phyloP scores from a whole-genome alignment of 2,113 vertebrate genomes.

The Notarius quadriscutis region DNA sequence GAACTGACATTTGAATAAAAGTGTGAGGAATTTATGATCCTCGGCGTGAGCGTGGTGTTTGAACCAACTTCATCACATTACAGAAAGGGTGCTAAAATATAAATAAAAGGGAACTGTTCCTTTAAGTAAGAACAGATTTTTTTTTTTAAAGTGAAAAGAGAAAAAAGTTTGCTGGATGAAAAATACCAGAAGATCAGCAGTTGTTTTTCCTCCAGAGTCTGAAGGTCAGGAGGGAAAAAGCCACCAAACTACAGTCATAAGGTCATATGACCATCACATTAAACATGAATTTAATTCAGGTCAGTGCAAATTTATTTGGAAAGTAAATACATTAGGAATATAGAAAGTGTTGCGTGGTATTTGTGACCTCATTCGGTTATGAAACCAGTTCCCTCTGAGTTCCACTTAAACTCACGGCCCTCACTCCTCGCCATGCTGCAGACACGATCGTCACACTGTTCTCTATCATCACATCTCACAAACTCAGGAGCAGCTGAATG shows the following conservation, averaged over 20 bases:
- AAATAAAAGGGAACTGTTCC: neutral
- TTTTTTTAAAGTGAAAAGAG: neutral
- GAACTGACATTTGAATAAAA: neutral
- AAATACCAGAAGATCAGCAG: neutral
- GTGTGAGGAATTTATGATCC: neutral
- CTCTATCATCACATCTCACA: too few relatives aligned
- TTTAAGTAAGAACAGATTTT: neutral
- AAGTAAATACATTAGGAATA: too few relatives aligned
- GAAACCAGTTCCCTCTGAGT: too few relatives aligned
- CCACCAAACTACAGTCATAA: neutral
- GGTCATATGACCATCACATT: neutral
- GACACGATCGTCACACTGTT: too few relatives aligned
- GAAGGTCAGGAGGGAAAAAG: neutral
- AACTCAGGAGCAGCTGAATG: too few relatives aligned
- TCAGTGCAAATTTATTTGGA: too few relatives aligned
- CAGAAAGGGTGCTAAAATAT: neutral
- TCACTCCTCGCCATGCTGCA: too few relatives aligned
- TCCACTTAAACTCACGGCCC: too few relatives aligned
- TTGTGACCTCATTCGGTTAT: too few relatives aligned
- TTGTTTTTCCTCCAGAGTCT: neutral
- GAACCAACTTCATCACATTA: neutral
- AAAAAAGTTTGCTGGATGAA: neutral
- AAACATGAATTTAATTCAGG: too few relatives aligned
- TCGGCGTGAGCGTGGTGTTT: neutral
- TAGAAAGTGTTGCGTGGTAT: too few relatives aligned